Conservation (phyloP, 2,797 vertebrate genomes). For the Tamandua tetradactyla region DNA sequence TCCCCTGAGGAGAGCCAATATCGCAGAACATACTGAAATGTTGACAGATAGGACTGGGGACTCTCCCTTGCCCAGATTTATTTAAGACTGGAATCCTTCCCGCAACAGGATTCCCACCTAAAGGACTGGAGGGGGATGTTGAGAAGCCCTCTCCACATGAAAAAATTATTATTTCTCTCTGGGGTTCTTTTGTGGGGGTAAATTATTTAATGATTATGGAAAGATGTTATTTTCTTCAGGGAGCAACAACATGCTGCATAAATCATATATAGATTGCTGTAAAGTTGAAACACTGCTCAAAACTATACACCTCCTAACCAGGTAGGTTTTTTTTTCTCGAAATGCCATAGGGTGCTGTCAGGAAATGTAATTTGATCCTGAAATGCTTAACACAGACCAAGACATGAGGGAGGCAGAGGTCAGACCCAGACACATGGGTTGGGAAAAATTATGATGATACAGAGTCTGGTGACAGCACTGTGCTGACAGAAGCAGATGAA, state of each 20-base stretch:
- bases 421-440: constrained; percentile 61
- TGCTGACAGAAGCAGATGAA: constrained; percentile 56
- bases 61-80: neutral
- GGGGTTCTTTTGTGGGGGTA: neutral
- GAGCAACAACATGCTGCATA: constrained; percentile 43
- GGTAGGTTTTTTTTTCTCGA: constrained; percentile 13
- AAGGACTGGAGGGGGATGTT: neutral
- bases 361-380: constrained; percentile 69
- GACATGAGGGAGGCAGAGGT: constrained; percentile 69
- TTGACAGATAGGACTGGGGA: neutral
- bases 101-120: neutral
- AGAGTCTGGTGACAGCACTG: constrained; percentile 37
- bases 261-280: constrained; percentile 54
- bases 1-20: neutral
- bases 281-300: constrained; percentile 60
- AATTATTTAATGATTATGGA: constrained; percentile 53
- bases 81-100: neutral
- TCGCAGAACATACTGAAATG: neutral
- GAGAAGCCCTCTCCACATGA: neutral
- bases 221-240: constrained; percentile 45
- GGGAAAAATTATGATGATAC: constrained; percentile 56
- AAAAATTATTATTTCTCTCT: neutral
- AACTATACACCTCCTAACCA: constrained; percentile 47
- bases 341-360: constrained; percentile 64
- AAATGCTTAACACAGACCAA: constrained; percentile 72